phyloP scores from a whole-genome alignment of 2,113 vertebrate species.

The Phalacrocorax carbo region DNA sequence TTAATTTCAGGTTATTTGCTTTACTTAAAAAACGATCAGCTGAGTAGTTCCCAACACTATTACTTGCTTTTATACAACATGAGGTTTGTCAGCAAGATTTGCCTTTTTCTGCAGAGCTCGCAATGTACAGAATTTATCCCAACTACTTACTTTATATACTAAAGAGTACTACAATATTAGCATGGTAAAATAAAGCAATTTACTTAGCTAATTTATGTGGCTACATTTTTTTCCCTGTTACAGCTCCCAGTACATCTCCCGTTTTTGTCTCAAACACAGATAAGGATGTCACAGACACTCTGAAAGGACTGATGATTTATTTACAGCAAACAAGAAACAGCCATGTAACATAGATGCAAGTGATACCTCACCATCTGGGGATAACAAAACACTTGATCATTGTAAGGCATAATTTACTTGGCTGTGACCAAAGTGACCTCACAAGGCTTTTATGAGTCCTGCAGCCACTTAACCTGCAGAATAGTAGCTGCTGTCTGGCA shows the following conservation, averaged over 20 bases:
- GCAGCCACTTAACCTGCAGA: neutral
- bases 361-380: neutral
- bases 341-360: neutral
- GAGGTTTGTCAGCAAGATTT: neutral
- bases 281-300: neutral
- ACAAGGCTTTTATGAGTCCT: neutral
- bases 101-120: neutral
- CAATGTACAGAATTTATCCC: neutral
- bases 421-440: neutral
- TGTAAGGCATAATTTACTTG: neutral
- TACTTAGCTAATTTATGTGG: neutral
- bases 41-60: neutral
- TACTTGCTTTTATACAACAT: neutral
- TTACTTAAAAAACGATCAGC: neutral
- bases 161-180: neutral
- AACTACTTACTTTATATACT: neutral
- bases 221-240: neutral
- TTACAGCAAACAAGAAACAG: neutral
- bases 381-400: neutral
- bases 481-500: neutral
- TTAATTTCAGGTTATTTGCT: neutral
- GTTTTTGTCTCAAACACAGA: neutral
- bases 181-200: neutral
- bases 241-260: rapidly evolving
- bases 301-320: neutral